Percentiles rank a stretch among this genome's conserved stretches.
phyloP scores from a whole-genome alignment of 2,888 invertebrate genomes.

The Eledone cirrhosa region DNA sequence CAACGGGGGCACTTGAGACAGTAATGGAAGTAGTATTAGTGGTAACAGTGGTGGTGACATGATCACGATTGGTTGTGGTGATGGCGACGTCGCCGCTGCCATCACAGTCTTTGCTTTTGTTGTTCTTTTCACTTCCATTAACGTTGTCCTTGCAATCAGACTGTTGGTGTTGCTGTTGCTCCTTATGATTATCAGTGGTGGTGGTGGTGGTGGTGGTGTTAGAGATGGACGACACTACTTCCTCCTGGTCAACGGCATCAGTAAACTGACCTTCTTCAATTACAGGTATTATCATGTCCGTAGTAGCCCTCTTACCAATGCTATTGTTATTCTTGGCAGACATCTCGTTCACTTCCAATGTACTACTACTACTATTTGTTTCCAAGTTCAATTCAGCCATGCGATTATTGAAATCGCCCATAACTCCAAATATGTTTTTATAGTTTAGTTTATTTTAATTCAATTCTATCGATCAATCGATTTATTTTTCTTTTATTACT shows the following conservation, averaged over 20 bases:
- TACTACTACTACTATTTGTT: neutral
- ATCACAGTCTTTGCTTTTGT: neutral
- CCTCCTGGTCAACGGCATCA: neutral
- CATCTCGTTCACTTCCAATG: too few relatives aligned
- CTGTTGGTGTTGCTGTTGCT: too few relatives aligned
- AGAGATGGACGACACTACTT: neutral
- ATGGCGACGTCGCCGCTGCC: neutral
- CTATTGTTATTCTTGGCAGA: neutral
- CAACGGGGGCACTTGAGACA: too few relatives aligned
- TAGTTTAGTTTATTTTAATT: too few relatives aligned
- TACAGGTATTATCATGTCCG: neutral
- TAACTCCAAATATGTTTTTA: too few relatives aligned
- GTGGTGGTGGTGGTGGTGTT: too few relatives aligned
- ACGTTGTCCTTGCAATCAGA: too few relatives aligned
- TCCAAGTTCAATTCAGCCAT: constrained; percentile 21
- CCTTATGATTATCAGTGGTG: too few relatives aligned
- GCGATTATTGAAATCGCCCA: neutral
- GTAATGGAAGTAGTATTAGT: neutral
- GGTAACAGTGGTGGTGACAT: neutral
- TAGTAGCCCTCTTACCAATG: neutral
- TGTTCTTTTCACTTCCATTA: neutral
- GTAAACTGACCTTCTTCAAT: constrained; percentile 13
- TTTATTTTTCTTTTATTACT: too few relatives aligned
- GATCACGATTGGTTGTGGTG: neutral
- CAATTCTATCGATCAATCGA: too few relatives aligned